Conservation (phyloP, 2,797 vertebrate genomes). For the Sciurus carolinensis region DNA sequence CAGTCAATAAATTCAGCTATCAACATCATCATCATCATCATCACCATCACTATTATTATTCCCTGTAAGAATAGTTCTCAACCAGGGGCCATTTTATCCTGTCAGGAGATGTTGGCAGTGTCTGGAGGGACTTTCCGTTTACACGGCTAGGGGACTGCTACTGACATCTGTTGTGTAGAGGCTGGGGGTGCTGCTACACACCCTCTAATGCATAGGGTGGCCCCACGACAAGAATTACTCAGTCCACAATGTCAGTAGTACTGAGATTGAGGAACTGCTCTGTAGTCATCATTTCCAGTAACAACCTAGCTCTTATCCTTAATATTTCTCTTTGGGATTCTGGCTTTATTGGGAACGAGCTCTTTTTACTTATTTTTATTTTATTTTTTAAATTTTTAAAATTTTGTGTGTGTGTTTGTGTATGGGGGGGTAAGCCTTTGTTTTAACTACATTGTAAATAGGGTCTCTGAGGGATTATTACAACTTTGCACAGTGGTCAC, state of each 20-base stretch:
- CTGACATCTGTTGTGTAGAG: not conserved
- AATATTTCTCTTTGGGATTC: constrained; percentile 8
- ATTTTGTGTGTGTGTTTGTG: no score
- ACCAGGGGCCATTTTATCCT: not conserved
- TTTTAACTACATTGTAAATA: constrained; percentile 15
- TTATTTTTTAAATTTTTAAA: no score
- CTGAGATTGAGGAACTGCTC: not conserved
- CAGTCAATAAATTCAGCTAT: not conserved
- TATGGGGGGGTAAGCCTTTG: not conserved
- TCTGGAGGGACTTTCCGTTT: not conserved
- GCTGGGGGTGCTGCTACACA: not conserved
- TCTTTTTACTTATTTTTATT: no score
- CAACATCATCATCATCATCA: not conserved
- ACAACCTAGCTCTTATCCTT: not conserved
- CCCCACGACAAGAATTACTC: not conserved
- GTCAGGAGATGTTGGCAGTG: not conserved
- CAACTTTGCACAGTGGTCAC: not conserved
- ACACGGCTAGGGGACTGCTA: not conserved
- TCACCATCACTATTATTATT: not conserved
- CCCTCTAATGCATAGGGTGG: not conserved
- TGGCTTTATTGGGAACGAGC: constrained; percentile 4
- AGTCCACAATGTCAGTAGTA: not conserved
- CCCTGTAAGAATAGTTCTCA: not conserved
- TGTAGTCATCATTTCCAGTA: not conserved
- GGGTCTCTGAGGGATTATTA: not conserved